Base-by-base conservation (phyloP, 2,797 vertebrate genomes). In the Meriones psammophilus region DNA sequence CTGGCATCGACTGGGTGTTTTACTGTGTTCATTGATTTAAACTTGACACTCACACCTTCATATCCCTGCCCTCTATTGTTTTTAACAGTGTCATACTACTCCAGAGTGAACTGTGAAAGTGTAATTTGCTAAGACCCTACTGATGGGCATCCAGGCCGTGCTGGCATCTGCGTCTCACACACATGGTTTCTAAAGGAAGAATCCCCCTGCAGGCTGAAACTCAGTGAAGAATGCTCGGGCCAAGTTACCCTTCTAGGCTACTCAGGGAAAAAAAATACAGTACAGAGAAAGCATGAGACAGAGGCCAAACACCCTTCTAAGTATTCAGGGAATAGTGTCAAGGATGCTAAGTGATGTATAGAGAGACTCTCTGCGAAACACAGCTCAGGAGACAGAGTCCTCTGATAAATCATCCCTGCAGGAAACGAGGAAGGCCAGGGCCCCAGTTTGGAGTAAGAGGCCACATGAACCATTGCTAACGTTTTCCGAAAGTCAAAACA, bases 231-330 rank as follows among this genome's bases (percentile, higher is more conserved):
- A 0, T 46, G 8, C 60, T 64, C 46, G 50, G 60, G 24, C 68
- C 50, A 74, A 64, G 50, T 22, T 12, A 5, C 18, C 56, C 20
- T 69, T 66, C 20, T 50, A 33, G 42, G 15, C 28, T 78, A 5
- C 66, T 81, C 73, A 86, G 84, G 85, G 88, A 77, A 24, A 92
- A 88, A 69, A 54, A 50, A 17, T 36, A 28, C 54, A 94, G 56
- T 10, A 90, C 54, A 92, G 24, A 94, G 20, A 60, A 76, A 94
- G 77, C 8, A 71, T 15, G 36, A 58, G 62, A 91, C 1, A 56
- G 62, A 7, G 68, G 76, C 13, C 30, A 12, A 80, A 36, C 2
- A 13, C 4, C 79, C 88, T 54, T 92, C 28, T 90, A 64, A 77
- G 20, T 24, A 56, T 58, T 85, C 26, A 56, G 60, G 66, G 26